These are phyloP conservation scores for Montipora capitata DNA, from an alignment of 92 coral and sea anemone genomes.

Conservation along the genomic window DNA sequence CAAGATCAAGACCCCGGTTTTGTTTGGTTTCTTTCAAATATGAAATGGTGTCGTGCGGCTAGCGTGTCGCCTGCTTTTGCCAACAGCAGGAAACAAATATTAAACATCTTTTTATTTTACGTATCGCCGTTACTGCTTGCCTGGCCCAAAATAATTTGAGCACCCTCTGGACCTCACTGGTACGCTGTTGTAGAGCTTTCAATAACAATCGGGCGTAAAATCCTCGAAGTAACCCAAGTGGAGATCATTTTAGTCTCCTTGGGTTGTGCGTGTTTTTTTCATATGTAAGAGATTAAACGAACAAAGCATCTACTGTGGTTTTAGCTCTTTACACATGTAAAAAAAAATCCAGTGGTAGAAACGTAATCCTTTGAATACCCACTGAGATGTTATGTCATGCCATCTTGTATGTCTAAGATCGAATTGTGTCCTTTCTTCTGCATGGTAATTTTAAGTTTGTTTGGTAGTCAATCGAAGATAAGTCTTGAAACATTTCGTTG, in stretches of 20 bases:
- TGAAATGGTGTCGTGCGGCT: constrained; percentile 42
- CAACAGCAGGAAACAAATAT: constrained; percentile 48
- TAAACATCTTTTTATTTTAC: constrained; percentile 23
- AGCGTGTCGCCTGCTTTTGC: constrained; percentile 42
- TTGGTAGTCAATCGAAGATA: too few relatives aligned
- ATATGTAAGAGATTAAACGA: constrained; percentile 33
- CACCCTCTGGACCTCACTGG: constrained; percentile 42
- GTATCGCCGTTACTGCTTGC: constrained; percentile 5
- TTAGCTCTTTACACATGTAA: background rate
- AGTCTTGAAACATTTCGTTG: too few relatives aligned
- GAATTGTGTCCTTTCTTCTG: background rate
- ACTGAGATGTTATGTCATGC: constrained; percentile 23
- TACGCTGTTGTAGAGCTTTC: constrained; percentile 23
- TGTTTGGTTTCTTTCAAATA: constrained; percentile 41
- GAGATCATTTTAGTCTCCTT: background rate
- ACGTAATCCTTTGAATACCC: constrained; percentile 24
- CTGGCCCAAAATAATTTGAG: constrained; percentile 41
- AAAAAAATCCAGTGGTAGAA: background rate
- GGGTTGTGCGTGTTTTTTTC: background rate
- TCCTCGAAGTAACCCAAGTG: background rate
- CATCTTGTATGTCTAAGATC: background rate
- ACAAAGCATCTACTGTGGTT: constrained; percentile 32
- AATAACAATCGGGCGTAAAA: constrained; percentile 22
- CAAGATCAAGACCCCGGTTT: constrained; percentile 36
- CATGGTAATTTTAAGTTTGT: too few relatives aligned